phyloP scores from a whole-genome alignment of 2,797 vertebrate genomes.

The Trichosurus vulpecula region DNA sequence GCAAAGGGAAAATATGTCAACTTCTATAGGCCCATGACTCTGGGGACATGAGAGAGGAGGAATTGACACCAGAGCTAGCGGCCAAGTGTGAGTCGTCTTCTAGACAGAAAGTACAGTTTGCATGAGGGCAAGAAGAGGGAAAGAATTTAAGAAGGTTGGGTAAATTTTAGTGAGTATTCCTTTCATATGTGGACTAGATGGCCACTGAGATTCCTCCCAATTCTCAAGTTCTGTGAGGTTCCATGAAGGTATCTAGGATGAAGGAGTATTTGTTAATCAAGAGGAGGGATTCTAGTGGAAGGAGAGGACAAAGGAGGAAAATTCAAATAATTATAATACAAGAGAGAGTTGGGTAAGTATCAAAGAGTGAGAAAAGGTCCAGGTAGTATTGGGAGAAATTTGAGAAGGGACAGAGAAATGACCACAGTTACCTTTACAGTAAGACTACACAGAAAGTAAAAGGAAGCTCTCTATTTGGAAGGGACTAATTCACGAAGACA shows the following conservation, averaged over 20 bases:
- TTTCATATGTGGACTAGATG: background rate
- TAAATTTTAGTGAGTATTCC: background rate
- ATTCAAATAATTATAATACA: background rate
- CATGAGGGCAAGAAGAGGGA: background rate
- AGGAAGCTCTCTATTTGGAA: background rate
- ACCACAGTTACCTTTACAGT: background rate
- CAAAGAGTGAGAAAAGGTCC: background rate
- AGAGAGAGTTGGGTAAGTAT: background rate
- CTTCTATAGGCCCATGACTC: background rate
- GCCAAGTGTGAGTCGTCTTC: background rate
- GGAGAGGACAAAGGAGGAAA: background rate
- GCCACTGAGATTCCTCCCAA: background rate
- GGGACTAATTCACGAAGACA: background rate
- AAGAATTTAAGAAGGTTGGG: background rate
- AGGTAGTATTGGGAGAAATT: background rate
- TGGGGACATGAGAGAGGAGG: background rate
- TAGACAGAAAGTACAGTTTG: background rate
- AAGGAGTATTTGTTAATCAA: background rate
- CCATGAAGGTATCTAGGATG: background rate
- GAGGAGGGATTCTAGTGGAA: background rate
- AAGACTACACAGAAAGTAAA: background rate
- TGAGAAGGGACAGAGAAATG: background rate
- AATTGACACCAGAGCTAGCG: background rate
- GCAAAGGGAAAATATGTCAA: background rate
- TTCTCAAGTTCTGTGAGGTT: background rate